Conservation (phyloP, 2,797 vertebrate genomes). For the Falco naumanni region DNA sequence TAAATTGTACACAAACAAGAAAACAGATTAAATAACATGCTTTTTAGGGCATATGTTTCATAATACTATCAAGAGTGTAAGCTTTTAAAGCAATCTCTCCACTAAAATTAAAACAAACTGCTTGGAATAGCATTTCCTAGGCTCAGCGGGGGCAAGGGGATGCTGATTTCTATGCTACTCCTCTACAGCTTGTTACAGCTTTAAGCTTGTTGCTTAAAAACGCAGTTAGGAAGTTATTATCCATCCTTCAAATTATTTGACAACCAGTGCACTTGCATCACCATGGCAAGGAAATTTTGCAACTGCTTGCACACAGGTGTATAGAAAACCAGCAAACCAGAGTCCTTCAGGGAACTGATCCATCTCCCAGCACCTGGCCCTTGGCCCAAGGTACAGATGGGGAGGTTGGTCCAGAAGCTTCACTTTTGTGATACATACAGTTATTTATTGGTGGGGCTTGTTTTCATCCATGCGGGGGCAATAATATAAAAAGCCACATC, state of each 20-base stretch:
- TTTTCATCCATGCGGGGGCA: neutral
- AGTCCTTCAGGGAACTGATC: neutral
- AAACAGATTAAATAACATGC: conserved; percentile 6
- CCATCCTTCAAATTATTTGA: neutral
- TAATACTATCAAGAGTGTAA: conserved; percentile 5
- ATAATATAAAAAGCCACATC: conserved; percentile 11
- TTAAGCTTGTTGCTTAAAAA: too few relatives aligned
- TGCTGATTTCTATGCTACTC: neutral
- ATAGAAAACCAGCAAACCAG: neutral
- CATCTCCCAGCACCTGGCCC: neutral
- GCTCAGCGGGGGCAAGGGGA: neutral
- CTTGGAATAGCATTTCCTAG: conserved; percentile 11
- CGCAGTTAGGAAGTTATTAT: neutral
- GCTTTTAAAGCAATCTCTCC: conserved; percentile 26
- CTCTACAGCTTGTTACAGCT: conserved; percentile 19
- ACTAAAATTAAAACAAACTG: conserved; percentile 38
- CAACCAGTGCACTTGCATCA: neutral
- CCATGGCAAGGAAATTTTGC: neutral
- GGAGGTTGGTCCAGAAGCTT: neutral
- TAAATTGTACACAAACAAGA: conserved; percentile 2
- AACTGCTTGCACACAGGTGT: accelerated
- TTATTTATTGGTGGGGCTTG: neutral
- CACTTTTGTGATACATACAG: neutral
- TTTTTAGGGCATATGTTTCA: conserved; percentile 20
- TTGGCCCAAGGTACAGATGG: neutral